phyloP scores from a whole-genome alignment of 1,140 invertebrate genomes.

The Saccostrea cuccullata region DNA sequence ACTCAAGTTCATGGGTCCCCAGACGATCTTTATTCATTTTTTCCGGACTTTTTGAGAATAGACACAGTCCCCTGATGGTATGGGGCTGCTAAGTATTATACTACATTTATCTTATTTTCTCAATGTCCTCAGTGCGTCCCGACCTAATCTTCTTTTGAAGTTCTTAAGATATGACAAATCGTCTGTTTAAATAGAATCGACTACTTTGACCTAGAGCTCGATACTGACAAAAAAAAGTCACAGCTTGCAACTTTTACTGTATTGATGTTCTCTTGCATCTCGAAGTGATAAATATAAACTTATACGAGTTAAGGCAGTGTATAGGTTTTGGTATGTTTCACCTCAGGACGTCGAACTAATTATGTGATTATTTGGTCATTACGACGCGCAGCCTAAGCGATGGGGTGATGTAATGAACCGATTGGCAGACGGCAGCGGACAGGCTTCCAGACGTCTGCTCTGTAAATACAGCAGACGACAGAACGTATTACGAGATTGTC shows the following conservation, averaged over 20 bases:
- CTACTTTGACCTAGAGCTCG: background rate
- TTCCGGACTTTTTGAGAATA: too few species aligned
- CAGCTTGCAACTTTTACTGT: constrained; percentile 23
- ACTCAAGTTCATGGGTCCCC: too few species aligned
- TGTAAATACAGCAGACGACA: constrained; percentile 28
- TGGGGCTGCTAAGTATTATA: too few species aligned
- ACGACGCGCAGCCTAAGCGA: background rate
- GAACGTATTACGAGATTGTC: background rate
- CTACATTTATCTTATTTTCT: background rate
- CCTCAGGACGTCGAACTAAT: background rate
- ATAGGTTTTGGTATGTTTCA: background rate
- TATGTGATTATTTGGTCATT: constrained; percentile 9
- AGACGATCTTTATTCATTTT: too few species aligned
- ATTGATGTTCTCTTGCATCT: background rate
- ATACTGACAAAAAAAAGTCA: background rate
- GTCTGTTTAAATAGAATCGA: constrained; percentile 17
- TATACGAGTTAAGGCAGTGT: background rate
- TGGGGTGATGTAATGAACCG: constrained; percentile 10
- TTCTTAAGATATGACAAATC: constrained; percentile 12
- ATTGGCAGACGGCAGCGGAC: background rate
- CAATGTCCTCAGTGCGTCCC: background rate
- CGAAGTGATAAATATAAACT: too few species aligned
- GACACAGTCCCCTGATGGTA: too few species aligned
- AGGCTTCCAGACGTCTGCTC: constrained; percentile 3
- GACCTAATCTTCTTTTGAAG: background rate